These are phyloP conservation scores for Bombyx mori DNA, from an alignment of 1,140 invertebrate genomes.

Conservation along the genomic window DNA sequence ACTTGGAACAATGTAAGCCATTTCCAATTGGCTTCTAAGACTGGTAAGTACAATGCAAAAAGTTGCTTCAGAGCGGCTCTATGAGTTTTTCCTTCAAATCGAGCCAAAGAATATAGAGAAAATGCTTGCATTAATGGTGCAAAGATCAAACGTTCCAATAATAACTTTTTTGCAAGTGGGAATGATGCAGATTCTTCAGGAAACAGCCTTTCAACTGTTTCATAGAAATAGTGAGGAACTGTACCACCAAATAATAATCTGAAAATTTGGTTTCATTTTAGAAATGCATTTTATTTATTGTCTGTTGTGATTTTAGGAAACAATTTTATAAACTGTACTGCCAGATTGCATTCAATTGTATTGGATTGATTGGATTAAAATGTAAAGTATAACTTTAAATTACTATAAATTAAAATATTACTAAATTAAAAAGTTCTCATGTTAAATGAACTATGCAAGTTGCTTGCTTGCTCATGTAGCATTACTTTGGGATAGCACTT, in stretches of 20 bases:
- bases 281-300: no score
- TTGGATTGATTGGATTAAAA: no score
- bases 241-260: slow-evolving; percentile 80
- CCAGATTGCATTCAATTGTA: no score
- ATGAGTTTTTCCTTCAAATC: slow-evolving; percentile 81
- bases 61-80: slow-evolving; percentile 72
- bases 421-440: no score
- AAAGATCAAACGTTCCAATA: slow-evolving; percentile 79
- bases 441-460: no score
- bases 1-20: slow-evolving; percentile 80
- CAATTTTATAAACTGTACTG: no score
- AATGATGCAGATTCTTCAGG: slow-evolving; percentile 69
- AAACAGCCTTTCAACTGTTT: slow-evolving; percentile 72
- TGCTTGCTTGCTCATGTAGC: no score
- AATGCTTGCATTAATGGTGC: slow-evolving; percentile 79
- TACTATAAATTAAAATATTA: no score
- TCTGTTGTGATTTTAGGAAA: no score
- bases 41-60: slow-evolving; percentile 73
- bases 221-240: slow-evolving; percentile 81
- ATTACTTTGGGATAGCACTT: no score
- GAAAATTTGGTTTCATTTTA: slow-evolving; percentile 12
- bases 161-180: slow-evolving; percentile 69
- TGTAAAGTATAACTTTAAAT: no score
- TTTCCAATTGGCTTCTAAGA: slow-evolving; percentile 79
- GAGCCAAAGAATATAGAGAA: slow-evolving; percentile 76